Evolutionary conservation across 1,140 invertebrate genomes (phyloP).

Genomic region (Campodea augens): DNA sequence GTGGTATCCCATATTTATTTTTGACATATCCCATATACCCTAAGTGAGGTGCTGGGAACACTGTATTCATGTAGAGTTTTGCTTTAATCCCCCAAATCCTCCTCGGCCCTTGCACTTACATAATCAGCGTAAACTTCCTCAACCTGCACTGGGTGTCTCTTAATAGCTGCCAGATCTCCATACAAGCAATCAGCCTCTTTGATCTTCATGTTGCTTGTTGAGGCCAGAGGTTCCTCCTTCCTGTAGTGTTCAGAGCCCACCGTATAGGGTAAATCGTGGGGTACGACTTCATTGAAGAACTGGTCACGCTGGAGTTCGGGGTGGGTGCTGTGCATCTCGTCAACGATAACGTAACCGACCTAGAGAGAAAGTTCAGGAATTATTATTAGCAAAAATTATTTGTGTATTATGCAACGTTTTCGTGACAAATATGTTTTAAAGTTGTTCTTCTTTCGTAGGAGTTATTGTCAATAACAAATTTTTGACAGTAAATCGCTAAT

Average conservation of each 20-base stretch:
- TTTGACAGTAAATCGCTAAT: too few species aligned
- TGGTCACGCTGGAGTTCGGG: slow-evolving; percentile 70
- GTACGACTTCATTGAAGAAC: slow-evolving; percentile 79
- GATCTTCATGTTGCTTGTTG: slow-evolving; percentile 63
- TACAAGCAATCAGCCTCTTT: slow-evolving; percentile 63
- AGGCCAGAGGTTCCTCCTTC: slow-evolving; percentile 57
- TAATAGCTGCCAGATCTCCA: slow-evolving; percentile 36
- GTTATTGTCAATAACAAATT: too few species aligned
- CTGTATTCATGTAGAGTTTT: too few species aligned
- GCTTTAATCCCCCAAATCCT: too few species aligned
- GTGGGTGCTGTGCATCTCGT: slow-evolving; percentile 79
- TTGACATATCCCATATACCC: too few species aligned
- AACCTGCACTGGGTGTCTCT: slow-evolving; percentile 33
- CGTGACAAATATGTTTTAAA: too few species aligned
- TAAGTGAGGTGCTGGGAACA: too few species aligned
- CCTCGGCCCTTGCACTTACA: slow-evolving; percentile 44
- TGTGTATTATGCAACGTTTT: too few species aligned
- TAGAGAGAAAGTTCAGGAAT: slow-evolving; percentile 22
- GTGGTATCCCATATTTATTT: too few species aligned
- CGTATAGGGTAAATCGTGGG: slow-evolving; percentile 67
- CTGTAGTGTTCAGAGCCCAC: slow-evolving; percentile 65
- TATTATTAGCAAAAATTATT: background rate
- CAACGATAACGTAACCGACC: slow-evolving; percentile 78
- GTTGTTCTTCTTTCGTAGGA: too few species aligned
- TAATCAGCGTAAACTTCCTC: slow-evolving; percentile 66